Conservation (phyloP, 92 coral and sea anemone genomes). For the Phenganax subtilis region DNA sequence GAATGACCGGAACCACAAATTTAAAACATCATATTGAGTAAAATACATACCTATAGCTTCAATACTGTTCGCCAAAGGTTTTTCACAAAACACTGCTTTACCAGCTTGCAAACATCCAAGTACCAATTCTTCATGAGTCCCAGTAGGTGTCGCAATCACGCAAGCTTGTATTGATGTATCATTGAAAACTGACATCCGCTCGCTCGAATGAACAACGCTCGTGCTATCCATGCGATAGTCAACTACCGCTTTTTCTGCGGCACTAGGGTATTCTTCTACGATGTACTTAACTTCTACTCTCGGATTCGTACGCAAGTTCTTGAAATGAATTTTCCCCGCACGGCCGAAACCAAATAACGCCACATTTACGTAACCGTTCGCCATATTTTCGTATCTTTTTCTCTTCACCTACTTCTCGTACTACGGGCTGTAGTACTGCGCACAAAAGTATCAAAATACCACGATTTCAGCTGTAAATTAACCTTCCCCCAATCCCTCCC, state of each 20-base stretch:
- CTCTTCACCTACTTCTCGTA: too few relatives aligned
- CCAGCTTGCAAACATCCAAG: slow-evolving; percentile 64
- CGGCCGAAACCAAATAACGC: slow-evolving; percentile 80
- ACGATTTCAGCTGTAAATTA: too few relatives aligned
- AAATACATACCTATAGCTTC: slow-evolving; percentile 58
- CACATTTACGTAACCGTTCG: slow-evolving; percentile 26
- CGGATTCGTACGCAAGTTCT: slow-evolving; percentile 48
- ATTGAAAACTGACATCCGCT: slow-evolving; percentile 41
- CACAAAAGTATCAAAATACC: too few relatives aligned
- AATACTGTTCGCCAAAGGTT: slow-evolving; percentile 65
- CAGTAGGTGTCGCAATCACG: slow-evolving; percentile 77
- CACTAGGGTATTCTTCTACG: slow-evolving; percentile 63
- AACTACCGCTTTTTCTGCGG: slow-evolving; percentile 56
- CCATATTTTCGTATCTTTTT: too few relatives aligned
- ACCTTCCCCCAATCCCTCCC: too few relatives aligned
- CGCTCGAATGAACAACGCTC: slow-evolving; percentile 49
- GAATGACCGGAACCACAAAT: too few relatives aligned
- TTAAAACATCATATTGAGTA: too few relatives aligned
- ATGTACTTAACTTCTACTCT: slow-evolving; percentile 66
- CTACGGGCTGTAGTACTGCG: too few relatives aligned
- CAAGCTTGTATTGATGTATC: slow-evolving; percentile 65
- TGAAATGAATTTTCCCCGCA: slow-evolving; percentile 76
- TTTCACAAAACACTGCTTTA: slow-evolving; percentile 93
- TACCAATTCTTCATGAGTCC: slow-evolving; percentile 62
- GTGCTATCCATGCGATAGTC: slow-evolving; percentile 44